phyloP scores from a whole-genome alignment of 2,888 invertebrate species.

The Drosophila falleni region DNA sequence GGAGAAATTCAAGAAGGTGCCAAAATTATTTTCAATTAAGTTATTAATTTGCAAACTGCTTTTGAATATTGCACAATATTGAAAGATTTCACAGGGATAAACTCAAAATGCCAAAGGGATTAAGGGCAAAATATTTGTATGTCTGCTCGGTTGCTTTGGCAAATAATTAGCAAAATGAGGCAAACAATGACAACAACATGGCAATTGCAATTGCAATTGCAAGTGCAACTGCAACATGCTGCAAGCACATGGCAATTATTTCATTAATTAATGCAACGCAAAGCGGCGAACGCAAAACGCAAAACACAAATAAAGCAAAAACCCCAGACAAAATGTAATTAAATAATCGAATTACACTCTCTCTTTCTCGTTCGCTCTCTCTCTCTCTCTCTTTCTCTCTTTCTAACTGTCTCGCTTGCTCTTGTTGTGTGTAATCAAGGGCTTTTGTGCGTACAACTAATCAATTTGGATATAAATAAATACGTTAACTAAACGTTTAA shows the following conservation, averaged over 20 bases:
- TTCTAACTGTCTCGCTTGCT: no score
- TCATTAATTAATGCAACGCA: constrained; percentile 74
- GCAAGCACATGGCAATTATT: constrained; percentile 63
- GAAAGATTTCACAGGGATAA: neutral
- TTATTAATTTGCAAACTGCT: neutral
- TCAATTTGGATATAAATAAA: constrained; percentile 66
- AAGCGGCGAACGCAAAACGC: constrained; percentile 6
- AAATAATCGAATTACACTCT: constrained; percentile 72
- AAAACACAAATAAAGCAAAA: constrained; percentile 59
- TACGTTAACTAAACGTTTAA: constrained; percentile 38
- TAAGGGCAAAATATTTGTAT: constrained; percentile 2
- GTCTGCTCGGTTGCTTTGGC: neutral
- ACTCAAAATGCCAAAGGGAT: neutral
- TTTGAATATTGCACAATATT: neutral
- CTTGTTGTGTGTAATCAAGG: constrained; percentile 23
- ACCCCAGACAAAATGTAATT: constrained; percentile 71
- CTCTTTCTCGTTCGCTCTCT: neutral
- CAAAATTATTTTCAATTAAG: constrained; percentile 5
- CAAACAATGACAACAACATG: constrained; percentile 5
- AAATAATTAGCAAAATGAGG: constrained; percentile 14
- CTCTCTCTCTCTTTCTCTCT: no score
- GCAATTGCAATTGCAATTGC: constrained; percentile 1
- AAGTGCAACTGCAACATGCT: constrained; percentile 10
- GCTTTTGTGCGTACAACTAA: constrained; percentile 60
- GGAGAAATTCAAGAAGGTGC: neutral